Evolutionary conservation across 1,140 invertebrate genomes (phyloP).

Genomic region (Armadillidium nasatum): DNA sequence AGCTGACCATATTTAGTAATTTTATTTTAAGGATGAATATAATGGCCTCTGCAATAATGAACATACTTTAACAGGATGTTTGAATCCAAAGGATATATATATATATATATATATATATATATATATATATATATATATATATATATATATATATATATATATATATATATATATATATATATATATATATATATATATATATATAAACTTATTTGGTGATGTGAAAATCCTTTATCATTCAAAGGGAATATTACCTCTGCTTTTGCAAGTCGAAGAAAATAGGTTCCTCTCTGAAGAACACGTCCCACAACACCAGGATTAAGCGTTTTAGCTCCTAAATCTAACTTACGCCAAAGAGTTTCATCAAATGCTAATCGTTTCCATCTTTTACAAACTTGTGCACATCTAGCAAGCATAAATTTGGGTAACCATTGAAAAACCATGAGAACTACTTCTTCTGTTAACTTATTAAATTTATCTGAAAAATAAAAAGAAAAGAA

Average conservation of each 20-base stretch:
- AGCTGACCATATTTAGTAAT: too few species aligned
- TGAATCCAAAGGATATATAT: too few species aligned
- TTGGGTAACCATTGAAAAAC: not conserved
- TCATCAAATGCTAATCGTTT: constrained; percentile 9
- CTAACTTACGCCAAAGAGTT: constrained; percentile 9
- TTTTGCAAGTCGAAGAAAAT: constrained; percentile 9
- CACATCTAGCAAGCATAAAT: constrained; percentile 3
- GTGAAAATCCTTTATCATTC: too few species aligned
- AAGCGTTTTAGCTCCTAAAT: constrained; percentile 3
- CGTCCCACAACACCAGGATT: constrained; percentile 14
- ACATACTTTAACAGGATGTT: too few species aligned
- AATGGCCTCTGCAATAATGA: too few species aligned
- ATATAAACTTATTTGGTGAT: too few species aligned
- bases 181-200: too few species aligned
- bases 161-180: too few species aligned
- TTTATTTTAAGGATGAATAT: too few species aligned
- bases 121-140: constrained; percentile 23
- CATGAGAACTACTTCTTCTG: not conserved
- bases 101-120: constrained; percentile 16
- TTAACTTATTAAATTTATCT: constrained; percentile 12
- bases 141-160: constrained; percentile 19
- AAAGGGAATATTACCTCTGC: not conserved
- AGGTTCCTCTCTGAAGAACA: constrained; percentile 3
- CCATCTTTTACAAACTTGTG: not conserved
- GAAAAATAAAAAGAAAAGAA: not conserved